Base-by-base conservation (phyloP, 1,140 invertebrate genomes). In the Neodiprion lecontei region DNA sequence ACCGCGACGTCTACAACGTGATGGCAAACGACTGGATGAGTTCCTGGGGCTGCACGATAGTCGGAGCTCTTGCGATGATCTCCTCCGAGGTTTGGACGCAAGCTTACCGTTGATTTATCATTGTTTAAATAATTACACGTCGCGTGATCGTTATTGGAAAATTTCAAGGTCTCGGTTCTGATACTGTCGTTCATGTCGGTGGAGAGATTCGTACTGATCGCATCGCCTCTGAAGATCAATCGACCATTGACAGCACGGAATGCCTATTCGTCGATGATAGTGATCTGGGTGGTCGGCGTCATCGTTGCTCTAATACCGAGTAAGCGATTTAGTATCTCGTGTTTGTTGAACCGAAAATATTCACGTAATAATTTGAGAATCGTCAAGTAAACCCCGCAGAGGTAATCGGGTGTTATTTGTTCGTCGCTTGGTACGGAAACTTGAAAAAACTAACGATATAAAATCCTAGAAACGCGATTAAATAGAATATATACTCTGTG, bases 121-220 rank as follows among this genome's bases (percentile, higher is more conserved):
- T 61, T 61, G 53, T 12, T 17, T 10, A 66, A 21, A 69, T n/a
- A 12, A n/a, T 40, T 21, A 14, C 9, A 47, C 17, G 50, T 66
- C 50, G 23, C 48, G 17, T n/a, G 72, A 49, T 28, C 65, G n/a
- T 40, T 40, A 48, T 65, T 71, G 14, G 68, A 50, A 53, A 71
- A 71, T 66, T 73, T 75, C 49, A 84, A 93, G 89, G 91, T 92
- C 71, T 95, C 94, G 0, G 91, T 96, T 76, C 84, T 95, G 12
- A 94, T 95, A 66, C 81, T 96, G 77, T 91, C 92, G 0, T 93
- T 94, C 77, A 94, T 96, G 89, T 94, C 94, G 1, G 81, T 95
- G 69, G 94, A 96, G 77, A 89, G 95, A 75, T 94, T 93, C 79
- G 84, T 95, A 67, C 84, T 93, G 48, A 94, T 96, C 72, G 91